Percentiles rank a stretch among this genome's conserved stretches.
Evolutionary conservation across 2,113 vertebrate genomes (phyloP).

Genomic region (Peromyscus maniculatus): DNA sequence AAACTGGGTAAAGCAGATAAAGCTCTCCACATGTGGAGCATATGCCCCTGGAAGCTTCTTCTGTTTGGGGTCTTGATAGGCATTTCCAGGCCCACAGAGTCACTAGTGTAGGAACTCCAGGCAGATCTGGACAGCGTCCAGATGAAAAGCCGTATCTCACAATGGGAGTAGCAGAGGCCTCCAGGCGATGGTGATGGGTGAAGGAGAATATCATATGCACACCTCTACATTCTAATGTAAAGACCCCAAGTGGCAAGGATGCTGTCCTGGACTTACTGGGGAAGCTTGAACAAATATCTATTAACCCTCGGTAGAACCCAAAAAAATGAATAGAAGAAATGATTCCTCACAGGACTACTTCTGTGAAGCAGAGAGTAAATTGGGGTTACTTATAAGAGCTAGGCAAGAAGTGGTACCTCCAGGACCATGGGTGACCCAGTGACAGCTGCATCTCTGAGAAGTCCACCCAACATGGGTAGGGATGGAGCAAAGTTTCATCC

Average conservation of each 20-base stretch:
- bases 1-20: background rate
- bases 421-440: background rate
- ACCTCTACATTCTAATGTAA: background rate
- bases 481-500: background rate
- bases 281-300: too few species aligned
- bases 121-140: fast-evolving
- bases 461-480: background rate
- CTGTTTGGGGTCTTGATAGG: background rate
- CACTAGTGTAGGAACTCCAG: fast-evolving
- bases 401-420: background rate
- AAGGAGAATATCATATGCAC: fast-evolving
- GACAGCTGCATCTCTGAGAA: background rate
- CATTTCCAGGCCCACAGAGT: fast-evolving
- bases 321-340: background rate
- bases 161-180: background rate
- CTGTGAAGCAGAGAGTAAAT: background rate
- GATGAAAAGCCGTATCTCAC: fast-evolving
- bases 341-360: background rate
- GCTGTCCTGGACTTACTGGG: background rate
- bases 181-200: fast-evolving
- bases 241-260: background rate
- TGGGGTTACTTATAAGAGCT: background rate
- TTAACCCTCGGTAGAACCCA: background rate
- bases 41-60: fast-evolving
- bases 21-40: fast-evolving